phyloP scores from a whole-genome alignment of 2,888 invertebrate genomes.

The Xanthia icteritia region DNA sequence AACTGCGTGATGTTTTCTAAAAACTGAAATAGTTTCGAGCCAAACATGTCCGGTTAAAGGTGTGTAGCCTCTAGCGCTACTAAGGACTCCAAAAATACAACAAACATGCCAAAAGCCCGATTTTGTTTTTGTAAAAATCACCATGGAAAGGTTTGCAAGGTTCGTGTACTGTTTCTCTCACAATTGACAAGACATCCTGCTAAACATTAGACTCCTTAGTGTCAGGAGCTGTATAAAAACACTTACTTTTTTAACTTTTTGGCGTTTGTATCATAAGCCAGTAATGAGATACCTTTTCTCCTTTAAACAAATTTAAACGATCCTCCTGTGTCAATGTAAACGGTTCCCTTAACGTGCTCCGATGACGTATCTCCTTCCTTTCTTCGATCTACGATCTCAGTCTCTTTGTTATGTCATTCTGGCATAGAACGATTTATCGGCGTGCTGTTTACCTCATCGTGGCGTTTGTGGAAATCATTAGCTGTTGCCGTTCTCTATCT shows the following conservation, averaged over 20 bases:
- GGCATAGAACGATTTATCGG: constrained; percentile 77
- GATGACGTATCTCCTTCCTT: constrained; percentile 38
- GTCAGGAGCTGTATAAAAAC: neutral
- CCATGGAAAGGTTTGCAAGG: neutral
- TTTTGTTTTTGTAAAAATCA: neutral
- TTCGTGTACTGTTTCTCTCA: neutral
- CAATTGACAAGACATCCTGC: neutral
- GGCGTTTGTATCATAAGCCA: neutral
- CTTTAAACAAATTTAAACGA: neutral
- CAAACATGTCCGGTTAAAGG: neutral
- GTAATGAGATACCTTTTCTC: neutral
- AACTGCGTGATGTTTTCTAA: too few relatives aligned
- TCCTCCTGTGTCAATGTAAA: neutral
- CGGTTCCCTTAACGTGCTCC: neutral
- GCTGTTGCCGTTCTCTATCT: constrained; percentile 52
- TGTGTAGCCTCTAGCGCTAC: neutral
- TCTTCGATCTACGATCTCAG: constrained; percentile 46
- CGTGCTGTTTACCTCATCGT: constrained; percentile 63
- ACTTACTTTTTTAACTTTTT: neutral
- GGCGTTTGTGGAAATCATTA: constrained; percentile 67
- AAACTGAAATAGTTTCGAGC: neutral
- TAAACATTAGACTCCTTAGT: neutral
- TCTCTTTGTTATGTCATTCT: constrained; percentile 81
- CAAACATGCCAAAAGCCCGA: neutral
- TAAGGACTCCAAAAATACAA: neutral